Evolutionary conservation across 2,797 vertebrate genomes (phyloP), one percentile per base, ranked within the genome.

Genomic region (Sebastes trivittatus): DNA sequence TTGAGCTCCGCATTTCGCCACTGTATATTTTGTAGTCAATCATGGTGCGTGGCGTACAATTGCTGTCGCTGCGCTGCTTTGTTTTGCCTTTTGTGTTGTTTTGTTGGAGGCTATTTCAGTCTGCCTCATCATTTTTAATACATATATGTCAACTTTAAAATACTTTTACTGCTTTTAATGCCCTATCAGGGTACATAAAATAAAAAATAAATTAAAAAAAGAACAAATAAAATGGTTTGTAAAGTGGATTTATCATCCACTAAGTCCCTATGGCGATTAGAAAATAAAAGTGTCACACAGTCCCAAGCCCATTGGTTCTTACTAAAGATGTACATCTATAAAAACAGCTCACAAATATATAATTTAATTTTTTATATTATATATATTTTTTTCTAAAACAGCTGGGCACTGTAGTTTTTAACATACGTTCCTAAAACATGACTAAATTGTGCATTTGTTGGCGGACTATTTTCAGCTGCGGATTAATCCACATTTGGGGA

Each of bases 1-100:
- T 80, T 73, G 27, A 91, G 88, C 77, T 11, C 77, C 75, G 22
- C 56, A 36, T 88, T 86, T 85, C 72, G 58, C 65, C 77, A 62
- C 79, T 55, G 70, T 79, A 68, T 80, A 76, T 82, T 89, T 75
- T 78, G 60, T 22, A 77, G 81, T 72, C 79, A 65, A 70, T 64
- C 67, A 82, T 13, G 23, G 69, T 23, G 34, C 11, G 30, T 13
- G 23, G n/a, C 14, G 29, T 16, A 32, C 32, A 25, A 23, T 36
- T 70, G 65, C 52, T 74, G 62, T 60, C 67, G 22, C 72, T 63
- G 60, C 59, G 9, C 38, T 7, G 69, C 64, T 75, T 79, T 80
- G 42, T 70, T 68, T 27, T 10, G n/a, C 18, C 16, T 38, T 38
- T 13, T 22, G 62, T 23, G 30, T 56, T 63, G 49, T 71, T 63